Conservation (phyloP, 1,140 invertebrate species). For the Caenorhabditis inopinata region DNA sequence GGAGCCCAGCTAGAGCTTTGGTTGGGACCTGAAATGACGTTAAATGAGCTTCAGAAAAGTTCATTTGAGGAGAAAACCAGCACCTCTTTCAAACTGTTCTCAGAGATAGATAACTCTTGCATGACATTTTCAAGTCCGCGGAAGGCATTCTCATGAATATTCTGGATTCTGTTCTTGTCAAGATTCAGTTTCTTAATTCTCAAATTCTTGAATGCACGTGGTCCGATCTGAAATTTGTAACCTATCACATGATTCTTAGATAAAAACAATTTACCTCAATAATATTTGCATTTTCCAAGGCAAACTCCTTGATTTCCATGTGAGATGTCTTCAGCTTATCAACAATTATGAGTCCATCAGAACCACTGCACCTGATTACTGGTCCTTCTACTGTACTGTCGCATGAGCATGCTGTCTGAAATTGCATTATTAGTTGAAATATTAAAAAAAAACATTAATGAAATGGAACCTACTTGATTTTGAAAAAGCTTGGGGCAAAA, state of each 20-base stretch:
- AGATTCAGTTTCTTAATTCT: slow-evolving; percentile 65
- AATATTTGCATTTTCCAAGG: slow-evolving; percentile 64
- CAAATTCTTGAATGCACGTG: slow-evolving; percentile 60
- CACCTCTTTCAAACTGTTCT: slow-evolving; percentile 57
- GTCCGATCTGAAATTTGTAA: slow-evolving; percentile 55
- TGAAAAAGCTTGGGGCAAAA: slow-evolving; percentile 57
- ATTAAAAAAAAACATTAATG: too few species aligned
- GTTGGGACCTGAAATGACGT: slow-evolving; percentile 37
- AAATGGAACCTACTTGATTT: slow-evolving; percentile 49
- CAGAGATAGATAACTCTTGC: slow-evolving; percentile 58
- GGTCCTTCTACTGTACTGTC: slow-evolving; percentile 65
- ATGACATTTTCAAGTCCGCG: slow-evolving; percentile 59
- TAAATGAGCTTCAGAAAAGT: not conserved
- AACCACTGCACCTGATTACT: slow-evolving; percentile 61
- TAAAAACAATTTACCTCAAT: slow-evolving; percentile 54
- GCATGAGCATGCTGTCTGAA: slow-evolving; percentile 55
- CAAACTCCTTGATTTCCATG: slow-evolving; percentile 59
- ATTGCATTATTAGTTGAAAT: not conserved
- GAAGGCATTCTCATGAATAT: slow-evolving; percentile 61
- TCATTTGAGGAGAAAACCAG: not conserved
- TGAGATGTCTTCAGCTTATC: slow-evolving; percentile 60
- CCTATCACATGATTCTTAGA: not conserved
- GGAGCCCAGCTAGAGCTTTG: slow-evolving; percentile 53
- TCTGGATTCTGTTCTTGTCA: slow-evolving; percentile 64
- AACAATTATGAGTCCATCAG: slow-evolving; percentile 59